phyloP scores from a whole-genome alignment of 2,797 vertebrate species.

The Chaenodraco wilsoni region DNA sequence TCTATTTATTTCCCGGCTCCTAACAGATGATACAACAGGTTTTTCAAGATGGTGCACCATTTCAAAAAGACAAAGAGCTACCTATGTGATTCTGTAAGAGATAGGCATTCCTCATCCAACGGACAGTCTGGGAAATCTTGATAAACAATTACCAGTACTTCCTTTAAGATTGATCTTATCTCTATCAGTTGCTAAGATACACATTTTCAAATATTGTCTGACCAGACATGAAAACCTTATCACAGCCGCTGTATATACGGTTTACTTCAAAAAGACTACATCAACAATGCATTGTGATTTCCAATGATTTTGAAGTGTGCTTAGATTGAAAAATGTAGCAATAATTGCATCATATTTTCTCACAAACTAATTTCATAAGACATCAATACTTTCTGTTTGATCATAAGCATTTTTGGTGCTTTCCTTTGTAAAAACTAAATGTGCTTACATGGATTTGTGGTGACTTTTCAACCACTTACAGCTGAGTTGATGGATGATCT shows the following conservation, averaged over 20 bases:
- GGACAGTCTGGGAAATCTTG: rapidly evolving
- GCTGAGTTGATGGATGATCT: neutral
- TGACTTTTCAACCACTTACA: slow-evolving; percentile 7
- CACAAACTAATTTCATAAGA: neutral
- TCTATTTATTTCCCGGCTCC: slow-evolving; percentile 6
- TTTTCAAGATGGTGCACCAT: slow-evolving; percentile 50
- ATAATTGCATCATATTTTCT: neutral
- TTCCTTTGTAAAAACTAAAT: no score
- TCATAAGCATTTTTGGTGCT: neutral
- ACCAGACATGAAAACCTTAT: neutral
- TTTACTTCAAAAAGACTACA: no score
- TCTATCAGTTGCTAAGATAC: neutral
- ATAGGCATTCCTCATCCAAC: neutral
- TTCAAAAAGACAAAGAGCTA: neutral
- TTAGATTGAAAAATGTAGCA: neutral
- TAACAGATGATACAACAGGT: slow-evolving; percentile 58
- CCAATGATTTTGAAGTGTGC: neutral
- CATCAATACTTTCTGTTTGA: neutral
- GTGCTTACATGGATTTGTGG: neutral
- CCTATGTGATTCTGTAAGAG: neutral
- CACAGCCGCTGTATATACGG: no score
- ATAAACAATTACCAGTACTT: neutral
- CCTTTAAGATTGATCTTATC: neutral
- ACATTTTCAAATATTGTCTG: neutral
- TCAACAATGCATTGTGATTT: neutral